Percentiles rank a stretch among this genome's conserved stretches.
These are phyloP conservation scores for Nettapus auritus DNA, from an alignment of 2,113 vertebrate genomes.

Conservation along the genomic window DNA sequence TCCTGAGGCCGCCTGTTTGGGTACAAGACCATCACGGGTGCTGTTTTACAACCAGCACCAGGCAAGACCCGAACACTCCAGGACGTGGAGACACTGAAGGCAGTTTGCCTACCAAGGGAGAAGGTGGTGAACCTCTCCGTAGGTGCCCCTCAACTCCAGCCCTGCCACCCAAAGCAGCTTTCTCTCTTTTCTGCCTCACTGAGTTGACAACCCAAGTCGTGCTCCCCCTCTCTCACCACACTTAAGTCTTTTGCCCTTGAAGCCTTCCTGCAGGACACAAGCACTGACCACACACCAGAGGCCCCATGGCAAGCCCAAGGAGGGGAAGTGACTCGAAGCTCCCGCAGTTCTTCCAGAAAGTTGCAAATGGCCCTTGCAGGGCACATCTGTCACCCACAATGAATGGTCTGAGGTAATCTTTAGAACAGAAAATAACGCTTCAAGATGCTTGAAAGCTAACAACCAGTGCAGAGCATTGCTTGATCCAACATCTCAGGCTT, in stretches of 20 bases:
- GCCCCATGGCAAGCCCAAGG: rapidly evolving
- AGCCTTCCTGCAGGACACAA: neutral
- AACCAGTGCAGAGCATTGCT: neutral
- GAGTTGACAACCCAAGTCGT: rapidly evolving
- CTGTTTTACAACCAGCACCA: rapidly evolving
- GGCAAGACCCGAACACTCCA: rapidly evolving
- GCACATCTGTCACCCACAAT: neutral
- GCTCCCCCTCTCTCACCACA: rapidly evolving
- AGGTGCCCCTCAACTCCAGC: too few species aligned
- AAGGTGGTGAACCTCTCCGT: too few species aligned
- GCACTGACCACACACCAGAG: neutral
- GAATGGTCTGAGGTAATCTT: neutral
- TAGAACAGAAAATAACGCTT: neutral
- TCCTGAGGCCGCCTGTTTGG: rapidly evolving
- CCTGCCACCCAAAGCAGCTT: neutral
- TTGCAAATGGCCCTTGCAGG: neutral
- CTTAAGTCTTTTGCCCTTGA: neutral
- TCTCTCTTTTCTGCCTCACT: neutral
- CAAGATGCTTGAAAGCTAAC: neutral
- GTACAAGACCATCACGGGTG: rapidly evolving
- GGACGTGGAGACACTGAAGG: too few species aligned
- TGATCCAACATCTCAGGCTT: neutral
- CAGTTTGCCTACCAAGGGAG: too few species aligned
- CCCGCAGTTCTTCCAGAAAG: neutral
- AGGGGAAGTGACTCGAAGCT: neutral